A percentile compares a stretch with the other conserved stretches of the same genome.
Conservation (phyloP, 1,140 invertebrate genomes). For the Cyclargus thomasi region DNA sequence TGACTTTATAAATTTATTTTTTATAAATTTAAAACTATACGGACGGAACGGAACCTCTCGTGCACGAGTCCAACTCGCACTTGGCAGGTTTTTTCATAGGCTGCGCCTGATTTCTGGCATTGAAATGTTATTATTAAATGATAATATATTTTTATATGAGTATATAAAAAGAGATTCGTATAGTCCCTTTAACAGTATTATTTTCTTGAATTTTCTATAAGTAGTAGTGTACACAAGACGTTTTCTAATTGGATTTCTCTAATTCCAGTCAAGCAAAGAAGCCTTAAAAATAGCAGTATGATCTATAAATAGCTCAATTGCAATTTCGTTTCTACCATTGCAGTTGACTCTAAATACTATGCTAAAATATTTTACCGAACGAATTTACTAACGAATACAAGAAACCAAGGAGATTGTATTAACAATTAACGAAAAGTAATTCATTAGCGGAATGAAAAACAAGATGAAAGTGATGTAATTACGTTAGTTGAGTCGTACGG, state of each 20-base stretch:
- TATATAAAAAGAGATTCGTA: too few species aligned
- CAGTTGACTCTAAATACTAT: neutral
- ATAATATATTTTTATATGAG: too few species aligned
- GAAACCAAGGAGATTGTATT: neutral
- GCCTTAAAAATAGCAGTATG: slow-evolving; percentile 10
- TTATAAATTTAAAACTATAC: too few species aligned
- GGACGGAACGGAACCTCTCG: too few species aligned
- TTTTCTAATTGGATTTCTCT: slow-evolving; percentile 14
- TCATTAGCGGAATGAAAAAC: neutral
- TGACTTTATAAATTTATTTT: too few species aligned
- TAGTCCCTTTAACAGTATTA: too few species aligned
- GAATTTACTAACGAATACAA: too few species aligned
- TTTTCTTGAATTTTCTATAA: neutral
- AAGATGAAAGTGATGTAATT: neutral
- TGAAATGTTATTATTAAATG: too few species aligned
- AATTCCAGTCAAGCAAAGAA: slow-evolving; percentile 1
- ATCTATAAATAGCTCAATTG: too few species aligned
- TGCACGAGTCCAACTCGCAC: too few species aligned
- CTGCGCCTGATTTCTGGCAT: too few species aligned
- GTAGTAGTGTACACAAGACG: neutral
- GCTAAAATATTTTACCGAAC: neutral
- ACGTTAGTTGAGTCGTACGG: neutral
- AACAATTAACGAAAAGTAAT: neutral
- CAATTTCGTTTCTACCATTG: neutral
- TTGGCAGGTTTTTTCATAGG: too few species aligned